Base-by-base conservation (phyloP, 1,140 invertebrate species). In the Bombus waltoni region DNA sequence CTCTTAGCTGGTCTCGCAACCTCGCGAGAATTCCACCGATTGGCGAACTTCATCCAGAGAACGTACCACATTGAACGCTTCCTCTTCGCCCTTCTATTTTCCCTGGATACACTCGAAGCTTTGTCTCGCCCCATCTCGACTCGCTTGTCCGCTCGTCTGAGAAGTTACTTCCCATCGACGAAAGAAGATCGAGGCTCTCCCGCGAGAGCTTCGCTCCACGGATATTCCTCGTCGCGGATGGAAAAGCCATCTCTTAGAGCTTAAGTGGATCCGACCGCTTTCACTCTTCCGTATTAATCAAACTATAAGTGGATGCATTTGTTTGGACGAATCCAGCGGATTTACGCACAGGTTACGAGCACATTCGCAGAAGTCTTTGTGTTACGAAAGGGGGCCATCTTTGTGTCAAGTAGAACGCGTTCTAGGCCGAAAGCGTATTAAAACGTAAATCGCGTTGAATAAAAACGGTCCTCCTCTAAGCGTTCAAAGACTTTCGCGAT, bases 221-320 rank as follows among this genome's bases (percentile, higher is more conserved):
- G 47, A 72, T 42, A 25, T 42, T 62, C 47, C 40, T n/a, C 66
- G 47, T 59, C 18, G 18, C 65, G 81, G 40, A 82, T 82, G 65
- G 65, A 77, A 83, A 86, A 86, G 80, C 25, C n/a, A 68, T 59
- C 70, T 57, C 18, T 11, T 72, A 28, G 8, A 47, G 72, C 72
- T 76, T 71, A 77, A 81, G 70, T 53, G 80, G 80, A 83, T 86
- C 40, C 47, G 22, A 32, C 28, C 80, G 35, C 42, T 81, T 65
- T 66, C 35, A 32, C 40, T 66, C 44, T 66, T 71, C 28, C 47
- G 40, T 82, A 86, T 86, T 86, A 83, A 86, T 82, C 72, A 83
- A 83, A 59, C 85, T 66, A 71, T 44, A 81, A 76, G 85, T 47
- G 66, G 72, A 47, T 71, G 72, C 73, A 76, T 82, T 86, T 81